Percentiles rank a stretch among this genome's conserved stretches.
Evolutionary conservation across 2,888 invertebrate genomes (phyloP).

Genomic region (Pyrrhia umbra): DNA sequence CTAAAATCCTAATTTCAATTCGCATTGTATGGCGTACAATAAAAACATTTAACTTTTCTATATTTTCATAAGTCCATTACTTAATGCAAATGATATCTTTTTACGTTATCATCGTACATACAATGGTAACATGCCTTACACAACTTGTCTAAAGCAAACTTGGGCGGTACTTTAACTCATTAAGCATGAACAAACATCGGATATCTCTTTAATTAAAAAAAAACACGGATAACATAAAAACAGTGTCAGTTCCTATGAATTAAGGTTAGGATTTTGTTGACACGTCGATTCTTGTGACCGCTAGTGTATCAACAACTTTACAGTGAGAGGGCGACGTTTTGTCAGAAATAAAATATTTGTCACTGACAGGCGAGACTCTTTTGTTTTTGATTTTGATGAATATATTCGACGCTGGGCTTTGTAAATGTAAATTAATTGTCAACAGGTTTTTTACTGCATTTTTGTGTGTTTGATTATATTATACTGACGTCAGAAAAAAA

Average conservation of each 20-base stretch:
- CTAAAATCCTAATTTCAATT: no score
- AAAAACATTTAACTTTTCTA: constrained; percentile 32
- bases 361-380: constrained; percentile 3
- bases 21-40: not conserved
- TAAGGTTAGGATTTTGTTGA: constrained; percentile 69
- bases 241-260: constrained; percentile 74
- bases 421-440: constrained; percentile 4
- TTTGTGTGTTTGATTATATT: no score
- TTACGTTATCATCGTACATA: constrained; percentile 62
- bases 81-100: constrained; percentile 65
- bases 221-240: constrained; percentile 69
- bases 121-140: constrained; percentile 57
- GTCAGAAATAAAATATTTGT: constrained; percentile 57
- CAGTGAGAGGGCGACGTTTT: constrained; percentile 48
- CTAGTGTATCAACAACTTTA: constrained; percentile 68
- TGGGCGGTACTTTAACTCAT: constrained; percentile 65
- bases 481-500: no score
- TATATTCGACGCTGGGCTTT: not conserved
- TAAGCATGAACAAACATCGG: constrained; percentile 63
- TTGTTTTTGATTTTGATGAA: constrained; percentile 38
- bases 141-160: constrained; percentile 70
- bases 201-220: constrained; percentile 71
- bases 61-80: constrained; percentile 61
- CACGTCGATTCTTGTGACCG: constrained; percentile 70
- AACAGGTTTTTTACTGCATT: not conserved